Evolutionary conservation across 2,113 vertebrate genomes (phyloP).

Genomic region (Microtus richardsoni): DNA sequence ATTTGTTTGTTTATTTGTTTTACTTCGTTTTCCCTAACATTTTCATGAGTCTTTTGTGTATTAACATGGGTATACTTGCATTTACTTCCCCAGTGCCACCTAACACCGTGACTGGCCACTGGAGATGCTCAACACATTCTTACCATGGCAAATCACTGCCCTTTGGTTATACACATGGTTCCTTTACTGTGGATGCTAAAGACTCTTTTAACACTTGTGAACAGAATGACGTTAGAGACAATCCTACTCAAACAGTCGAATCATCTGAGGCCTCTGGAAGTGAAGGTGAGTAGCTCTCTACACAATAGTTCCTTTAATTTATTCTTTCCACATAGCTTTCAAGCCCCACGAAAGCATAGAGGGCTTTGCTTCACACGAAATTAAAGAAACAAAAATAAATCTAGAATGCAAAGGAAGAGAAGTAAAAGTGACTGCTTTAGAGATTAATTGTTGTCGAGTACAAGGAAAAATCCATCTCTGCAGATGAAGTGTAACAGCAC

Average conservation of each 20-base stretch:
- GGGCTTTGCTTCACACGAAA: conserved; percentile 44
- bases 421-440: conserved; percentile 53
- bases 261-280: conserved; percentile 60
- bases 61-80: background rate
- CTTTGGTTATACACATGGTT: background rate
- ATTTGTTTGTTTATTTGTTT: background rate
- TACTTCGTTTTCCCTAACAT: background rate
- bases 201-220: conserved; percentile 14
- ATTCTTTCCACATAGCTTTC: conserved; percentile 51
- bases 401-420: conserved; percentile 60
- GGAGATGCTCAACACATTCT: background rate
- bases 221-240: conserved; percentile 60
- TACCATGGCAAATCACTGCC: background rate
- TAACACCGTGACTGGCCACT: background rate
- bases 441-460: conserved; percentile 45
- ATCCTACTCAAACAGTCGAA: conserved; percentile 24
- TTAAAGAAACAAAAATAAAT: conserved; percentile 20
- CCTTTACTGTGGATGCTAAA: conserved; percentile 28
- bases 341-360: conserved; percentile 47
- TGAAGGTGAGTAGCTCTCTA: conserved; percentile 58
- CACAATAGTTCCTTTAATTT: conserved; percentile 50
- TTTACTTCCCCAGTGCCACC: background rate
- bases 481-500: conserved; percentile 9
- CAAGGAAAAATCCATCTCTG: conserved; percentile 44
- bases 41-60: background rate